Evolutionary conservation across 2,797 vertebrate species (phyloP).

Genomic region (Argya squamiceps): DNA sequence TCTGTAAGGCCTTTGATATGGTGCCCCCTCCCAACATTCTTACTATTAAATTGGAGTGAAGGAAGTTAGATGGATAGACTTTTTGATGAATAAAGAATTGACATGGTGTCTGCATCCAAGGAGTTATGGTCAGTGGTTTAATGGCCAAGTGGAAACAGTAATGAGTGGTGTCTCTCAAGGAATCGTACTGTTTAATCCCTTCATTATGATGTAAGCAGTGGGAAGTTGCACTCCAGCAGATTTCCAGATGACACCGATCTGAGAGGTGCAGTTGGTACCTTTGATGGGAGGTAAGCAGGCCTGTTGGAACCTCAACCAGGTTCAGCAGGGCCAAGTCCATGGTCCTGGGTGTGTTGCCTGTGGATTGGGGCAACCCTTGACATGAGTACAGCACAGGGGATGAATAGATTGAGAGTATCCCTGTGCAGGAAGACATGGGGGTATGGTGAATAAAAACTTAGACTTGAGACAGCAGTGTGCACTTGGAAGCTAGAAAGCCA

Average conservation of each 20-base stretch:
- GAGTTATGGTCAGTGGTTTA: rapidly evolving
- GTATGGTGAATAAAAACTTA: neutral
- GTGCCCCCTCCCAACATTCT: neutral
- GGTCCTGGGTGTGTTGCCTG: neutral
- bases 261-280: neutral
- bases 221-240: neutral
- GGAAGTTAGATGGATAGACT: neutral
- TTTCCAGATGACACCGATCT: neutral
- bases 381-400: rapidly evolving
- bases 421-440: neutral
- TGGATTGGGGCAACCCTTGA: neutral
- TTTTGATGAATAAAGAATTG: neutral
- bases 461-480: neutral
- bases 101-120: neutral
- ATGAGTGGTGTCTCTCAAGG: neutral
- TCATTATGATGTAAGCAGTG: neutral
- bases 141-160: neutral
- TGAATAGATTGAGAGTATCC: neutral
- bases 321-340: neutral
- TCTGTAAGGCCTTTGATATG: neutral
- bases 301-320: rapidly evolving
- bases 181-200: neutral
- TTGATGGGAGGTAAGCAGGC: no score
- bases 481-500: neutral
- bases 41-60: neutral